Conservation (phyloP, 1,140 invertebrate species). For the Rhagoletis zephyria region DNA sequence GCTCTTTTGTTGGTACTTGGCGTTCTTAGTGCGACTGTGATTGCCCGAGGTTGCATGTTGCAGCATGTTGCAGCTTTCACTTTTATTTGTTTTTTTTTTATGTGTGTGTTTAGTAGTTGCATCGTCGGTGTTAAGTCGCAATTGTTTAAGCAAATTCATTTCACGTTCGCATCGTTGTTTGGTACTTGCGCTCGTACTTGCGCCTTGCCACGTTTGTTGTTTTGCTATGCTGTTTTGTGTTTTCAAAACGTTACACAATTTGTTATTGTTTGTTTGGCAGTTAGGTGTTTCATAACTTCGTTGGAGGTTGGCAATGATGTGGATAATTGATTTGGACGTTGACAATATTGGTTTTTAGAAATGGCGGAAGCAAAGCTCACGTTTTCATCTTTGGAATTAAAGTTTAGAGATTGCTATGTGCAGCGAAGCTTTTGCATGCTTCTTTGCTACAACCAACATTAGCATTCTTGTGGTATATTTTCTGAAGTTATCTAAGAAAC, state of each 20-base stretch:
- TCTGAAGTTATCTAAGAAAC: no score
- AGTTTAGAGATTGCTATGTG: no score
- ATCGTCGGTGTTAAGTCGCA: constrained; percentile 28
- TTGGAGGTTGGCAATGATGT: background rate
- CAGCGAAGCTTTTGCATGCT: no score
- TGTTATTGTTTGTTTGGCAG: constrained; percentile 13
- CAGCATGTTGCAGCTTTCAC: constrained; percentile 17
- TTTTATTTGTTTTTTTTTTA: constrained; percentile 10
- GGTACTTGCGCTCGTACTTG: background rate
- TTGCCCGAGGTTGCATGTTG: constrained; percentile 40
- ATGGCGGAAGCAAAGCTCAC: no score
- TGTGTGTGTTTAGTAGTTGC: background rate
- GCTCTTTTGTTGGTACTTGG: background rate
- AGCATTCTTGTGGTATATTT: no score
- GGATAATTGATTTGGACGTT: constrained; percentile 35
- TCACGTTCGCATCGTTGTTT: constrained; percentile 43
- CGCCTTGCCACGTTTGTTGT: background rate
- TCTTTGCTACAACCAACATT: no score
- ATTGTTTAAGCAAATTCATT: constrained; percentile 53
- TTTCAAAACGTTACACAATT: background rate
- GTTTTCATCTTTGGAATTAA: no score
- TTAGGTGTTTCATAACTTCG: constrained; percentile 35
- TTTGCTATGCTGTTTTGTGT: constrained; percentile 22
- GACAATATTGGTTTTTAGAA: background rate
- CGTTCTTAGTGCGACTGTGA: constrained; percentile 31